Percentiles rank a stretch among this genome's conserved stretches.
Evolutionary conservation across 2,113 vertebrate genomes (phyloP).

Genomic region (Pituophis catenifer): DNA sequence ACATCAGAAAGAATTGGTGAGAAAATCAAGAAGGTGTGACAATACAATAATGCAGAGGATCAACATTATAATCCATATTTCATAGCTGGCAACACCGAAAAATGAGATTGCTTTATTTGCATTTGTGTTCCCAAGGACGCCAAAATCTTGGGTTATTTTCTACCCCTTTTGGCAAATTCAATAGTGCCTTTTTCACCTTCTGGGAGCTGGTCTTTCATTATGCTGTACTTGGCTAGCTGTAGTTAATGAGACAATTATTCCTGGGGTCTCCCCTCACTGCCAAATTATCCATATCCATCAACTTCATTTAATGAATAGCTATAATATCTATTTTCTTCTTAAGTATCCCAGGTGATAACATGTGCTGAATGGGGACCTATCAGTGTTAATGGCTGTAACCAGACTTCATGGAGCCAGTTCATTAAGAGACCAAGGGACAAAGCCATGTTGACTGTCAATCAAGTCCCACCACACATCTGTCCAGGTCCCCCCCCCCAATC

Average conservation of each 20-base stretch:
- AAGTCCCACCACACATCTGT: conserved; percentile 7
- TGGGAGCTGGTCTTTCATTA: not conserved
- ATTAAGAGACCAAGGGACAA: not conserved
- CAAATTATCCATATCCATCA: conserved; percentile 6
- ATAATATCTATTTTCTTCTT: conserved; percentile 10
- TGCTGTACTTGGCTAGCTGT: not conserved
- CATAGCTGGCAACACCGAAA: not conserved
- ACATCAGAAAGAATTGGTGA: not conserved
- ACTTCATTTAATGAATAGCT: conserved; percentile 13
- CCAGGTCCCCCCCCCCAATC: conserved; percentile 22
- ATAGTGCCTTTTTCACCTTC: not conserved
- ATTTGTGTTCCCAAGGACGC: not conserved
- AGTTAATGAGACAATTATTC: not conserved
- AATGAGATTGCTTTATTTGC: not conserved
- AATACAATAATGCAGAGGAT: not conserved
- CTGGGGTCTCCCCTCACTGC: not conserved
- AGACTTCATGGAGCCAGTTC: not conserved
- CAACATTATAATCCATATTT: not conserved
- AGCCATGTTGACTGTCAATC: not conserved
- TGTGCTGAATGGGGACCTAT: conserved; percentile 3
- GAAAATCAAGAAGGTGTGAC: not conserved
- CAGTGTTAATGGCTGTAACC: not conserved
- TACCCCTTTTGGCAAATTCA: not conserved
- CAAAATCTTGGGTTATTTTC: not conserved
- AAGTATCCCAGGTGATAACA: not conserved